Conservation (phyloP, 2,888 invertebrate species). For the Sarcophaga variegata region DNA sequence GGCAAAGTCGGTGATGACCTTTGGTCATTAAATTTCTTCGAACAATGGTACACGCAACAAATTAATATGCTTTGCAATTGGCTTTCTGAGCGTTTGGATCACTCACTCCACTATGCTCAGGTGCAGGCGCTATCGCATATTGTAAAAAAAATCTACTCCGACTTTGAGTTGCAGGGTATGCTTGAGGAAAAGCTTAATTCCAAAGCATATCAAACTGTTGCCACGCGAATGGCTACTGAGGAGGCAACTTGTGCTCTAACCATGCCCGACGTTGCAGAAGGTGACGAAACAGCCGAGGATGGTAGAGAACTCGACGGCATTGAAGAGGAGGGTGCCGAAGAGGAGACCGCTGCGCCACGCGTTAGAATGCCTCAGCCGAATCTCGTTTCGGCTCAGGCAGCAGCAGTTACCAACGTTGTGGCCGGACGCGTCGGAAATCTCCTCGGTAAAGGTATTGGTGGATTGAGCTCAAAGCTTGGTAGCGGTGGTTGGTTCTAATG, state of each 20-base stretch:
- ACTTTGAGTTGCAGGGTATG: conserved; percentile 99
- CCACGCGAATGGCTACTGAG: conserved; percentile 97
- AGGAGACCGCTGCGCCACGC: conserved; percentile 75
- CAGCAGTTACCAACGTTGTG: conserved; percentile 82
- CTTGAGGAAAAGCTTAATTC: conserved; percentile 98
- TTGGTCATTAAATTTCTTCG: conserved; percentile 86
- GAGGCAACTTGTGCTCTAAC: conserved; percentile 96
- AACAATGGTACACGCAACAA: conserved; percentile 98
- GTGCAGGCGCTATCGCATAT: conserved; percentile 98
- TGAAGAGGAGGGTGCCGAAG: conserved; percentile 76
- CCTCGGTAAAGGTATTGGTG: conserved; percentile 94
- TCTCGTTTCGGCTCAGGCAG: conserved; percentile 78
- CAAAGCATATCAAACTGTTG: conserved; percentile 96
- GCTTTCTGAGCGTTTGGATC: conserved; percentile 95
- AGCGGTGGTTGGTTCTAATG: conserved; percentile 93
- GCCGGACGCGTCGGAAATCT: conserved; percentile 94
- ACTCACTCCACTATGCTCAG: conserved; percentile 97
- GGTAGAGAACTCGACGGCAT: conserved; percentile 74
- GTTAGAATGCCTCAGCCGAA: conserved; percentile 77
- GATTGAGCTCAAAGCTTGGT: conserved; percentile 93
- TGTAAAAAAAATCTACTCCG: conserved; percentile 97
- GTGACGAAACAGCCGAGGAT: conserved; percentile 82
- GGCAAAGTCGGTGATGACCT: conserved; percentile 93
- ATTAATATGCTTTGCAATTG: conserved; percentile 96
- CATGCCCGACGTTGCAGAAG: conserved; percentile 89